These are phyloP conservation scores for Neria commutata DNA, from an alignment of 2,888 invertebrate species.

Conservation along the genomic window DNA sequence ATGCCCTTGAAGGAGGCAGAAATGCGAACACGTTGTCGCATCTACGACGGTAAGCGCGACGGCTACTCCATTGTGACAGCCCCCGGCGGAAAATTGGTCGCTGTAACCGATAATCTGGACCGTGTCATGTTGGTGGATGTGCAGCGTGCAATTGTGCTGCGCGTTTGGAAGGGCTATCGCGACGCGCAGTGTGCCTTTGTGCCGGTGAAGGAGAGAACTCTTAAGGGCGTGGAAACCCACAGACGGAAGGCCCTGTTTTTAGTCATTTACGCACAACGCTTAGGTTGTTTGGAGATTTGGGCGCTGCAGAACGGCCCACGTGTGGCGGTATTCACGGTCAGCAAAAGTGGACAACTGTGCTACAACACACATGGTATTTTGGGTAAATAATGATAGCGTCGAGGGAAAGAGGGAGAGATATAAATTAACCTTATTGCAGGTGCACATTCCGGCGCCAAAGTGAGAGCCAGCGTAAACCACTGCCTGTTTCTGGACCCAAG, in stretches of 20 bases:
- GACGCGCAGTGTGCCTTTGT: constrained; percentile 96
- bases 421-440: constrained; percentile 48
- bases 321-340: constrained; percentile 89
- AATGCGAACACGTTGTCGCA: constrained; percentile 79
- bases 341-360: constrained; percentile 80
- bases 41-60: constrained; percentile 79
- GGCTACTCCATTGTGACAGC: constrained; percentile 79
- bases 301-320: constrained; percentile 87
- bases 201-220: constrained; percentile 73
- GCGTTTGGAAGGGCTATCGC: constrained; percentile 95
- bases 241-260: constrained; percentile 75
- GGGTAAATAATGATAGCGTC: too few species aligned
- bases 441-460: constrained; percentile 66
- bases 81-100: constrained; percentile 75
- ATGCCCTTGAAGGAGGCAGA: constrained; percentile 65
- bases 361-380: constrained; percentile 83
- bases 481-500: constrained; percentile 81
- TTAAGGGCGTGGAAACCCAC: constrained; percentile 48
- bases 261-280: constrained; percentile 89
- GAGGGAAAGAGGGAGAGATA: too few species aligned
- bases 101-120: constrained; percentile 84
- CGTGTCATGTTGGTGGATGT: constrained; percentile 88
- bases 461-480: constrained; percentile 69
- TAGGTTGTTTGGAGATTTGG: constrained; percentile 94
- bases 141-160: constrained; percentile 75